Evolutionary conservation across 2,888 invertebrate species (phyloP).

Genomic region (Kryphioiulus occultus): DNA sequence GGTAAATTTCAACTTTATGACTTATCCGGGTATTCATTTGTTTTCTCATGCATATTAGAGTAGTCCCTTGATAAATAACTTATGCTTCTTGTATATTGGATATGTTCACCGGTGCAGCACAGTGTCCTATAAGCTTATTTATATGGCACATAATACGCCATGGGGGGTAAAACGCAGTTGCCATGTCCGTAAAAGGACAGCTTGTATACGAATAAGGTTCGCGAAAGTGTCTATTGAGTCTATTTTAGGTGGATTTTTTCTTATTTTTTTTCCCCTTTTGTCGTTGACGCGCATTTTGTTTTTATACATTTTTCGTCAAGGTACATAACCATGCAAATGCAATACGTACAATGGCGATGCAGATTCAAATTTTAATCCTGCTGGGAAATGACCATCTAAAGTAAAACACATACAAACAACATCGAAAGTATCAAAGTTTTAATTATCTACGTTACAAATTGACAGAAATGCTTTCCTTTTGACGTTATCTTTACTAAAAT

Average conservation of each 20-base stretch:
- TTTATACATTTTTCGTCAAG: background rate
- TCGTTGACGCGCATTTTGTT: background rate
- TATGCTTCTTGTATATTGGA: conserved; percentile 17
- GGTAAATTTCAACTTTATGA: conserved; percentile 1
- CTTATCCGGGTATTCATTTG: conserved; percentile 39
- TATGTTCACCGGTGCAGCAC: background rate
- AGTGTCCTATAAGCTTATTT: conserved; percentile 25
- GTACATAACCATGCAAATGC: background rate
- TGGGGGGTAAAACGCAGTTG: conserved; percentile 18
- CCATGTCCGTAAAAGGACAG: conserved; percentile 35
- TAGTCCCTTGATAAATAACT: conserved; percentile 35
- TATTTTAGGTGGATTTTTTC: background rate
- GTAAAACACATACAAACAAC: background rate
- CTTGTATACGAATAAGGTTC: background rate
- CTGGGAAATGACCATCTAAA: background rate
- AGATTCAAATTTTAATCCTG: background rate
- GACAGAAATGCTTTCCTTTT: too few relatives aligned
- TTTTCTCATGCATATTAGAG: conserved; percentile 39
- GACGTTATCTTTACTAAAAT: too few relatives aligned
- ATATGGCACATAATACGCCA: conserved; percentile 18
- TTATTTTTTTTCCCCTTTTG: background rate
- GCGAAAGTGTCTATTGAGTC: background rate
- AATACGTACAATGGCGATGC: background rate
- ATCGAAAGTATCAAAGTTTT: background rate
- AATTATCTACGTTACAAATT: too few relatives aligned